These are phyloP conservation scores for Abramis brama DNA, from an alignment of 2,113 vertebrate genomes.

Conservation along the genomic window DNA sequence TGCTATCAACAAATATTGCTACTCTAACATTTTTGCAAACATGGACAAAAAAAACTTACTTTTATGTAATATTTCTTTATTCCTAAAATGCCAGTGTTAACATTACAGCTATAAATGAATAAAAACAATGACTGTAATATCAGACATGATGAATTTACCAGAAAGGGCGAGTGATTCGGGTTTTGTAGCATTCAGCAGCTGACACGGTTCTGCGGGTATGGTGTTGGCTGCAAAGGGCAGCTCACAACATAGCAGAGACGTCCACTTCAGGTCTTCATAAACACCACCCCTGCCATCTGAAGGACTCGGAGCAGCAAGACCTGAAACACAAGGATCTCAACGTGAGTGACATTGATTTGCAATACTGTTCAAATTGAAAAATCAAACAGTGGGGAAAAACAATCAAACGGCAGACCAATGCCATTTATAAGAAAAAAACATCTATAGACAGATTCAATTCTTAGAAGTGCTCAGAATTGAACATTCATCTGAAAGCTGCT, in stretches of 20 bases:
- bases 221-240: conserved; percentile 46
- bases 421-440: not conserved
- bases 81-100: not conserved
- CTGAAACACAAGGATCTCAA: conserved; percentile 32
- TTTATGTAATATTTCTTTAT: not conserved
- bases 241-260: conserved; percentile 73
- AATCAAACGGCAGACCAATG: too few species aligned
- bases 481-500: not conserved
- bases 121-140: not conserved
- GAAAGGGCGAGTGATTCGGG: not conserved
- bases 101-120: not conserved
- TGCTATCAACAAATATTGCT: not conserved
- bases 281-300: conserved; percentile 17
- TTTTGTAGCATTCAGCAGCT: conserved; percentile 42
- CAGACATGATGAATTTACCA: conserved; percentile 20
- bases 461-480: not conserved
- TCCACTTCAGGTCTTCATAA: conserved; percentile 69
- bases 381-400: not conserved
- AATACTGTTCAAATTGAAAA: not conserved
- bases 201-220: not conserved
- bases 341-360: not conserved
- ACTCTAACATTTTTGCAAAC: not conserved
- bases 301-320: conserved; percentile 4
- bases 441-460: not conserved
- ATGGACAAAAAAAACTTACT: not conserved